A percentile compares a stretch with the other conserved stretches of the same genome.
Evolutionary conservation across 2,797 vertebrate species (phyloP).

Genomic region (Heterohyrax brucei): DNA sequence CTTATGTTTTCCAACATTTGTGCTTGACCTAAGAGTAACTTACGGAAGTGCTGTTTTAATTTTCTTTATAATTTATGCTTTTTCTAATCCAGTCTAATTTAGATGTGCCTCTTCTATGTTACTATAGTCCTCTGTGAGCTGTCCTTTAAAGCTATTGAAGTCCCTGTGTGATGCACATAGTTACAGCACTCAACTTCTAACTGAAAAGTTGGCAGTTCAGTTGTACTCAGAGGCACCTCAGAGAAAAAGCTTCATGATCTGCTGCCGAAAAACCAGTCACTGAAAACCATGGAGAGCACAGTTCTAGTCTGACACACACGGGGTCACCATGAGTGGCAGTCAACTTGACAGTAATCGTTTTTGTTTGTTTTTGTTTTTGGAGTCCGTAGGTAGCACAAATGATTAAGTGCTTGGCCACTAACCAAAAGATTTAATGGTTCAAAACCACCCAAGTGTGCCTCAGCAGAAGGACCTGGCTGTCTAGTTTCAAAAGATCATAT

Average conservation of each 20-base stretch:
- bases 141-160: background rate
- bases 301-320: too few relatives aligned
- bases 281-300: too few relatives aligned
- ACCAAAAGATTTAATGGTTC: background rate
- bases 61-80: background rate
- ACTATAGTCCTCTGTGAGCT: background rate
- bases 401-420: too few relatives aligned
- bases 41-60: background rate
- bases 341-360: too few relatives aligned
- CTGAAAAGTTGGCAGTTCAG: background rate
- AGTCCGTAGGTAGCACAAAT: too few relatives aligned
- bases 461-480: background rate
- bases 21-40: background rate
- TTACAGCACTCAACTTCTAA: background rate
- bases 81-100: conserved; percentile 26
- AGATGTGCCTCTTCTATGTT: background rate
- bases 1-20: conserved; percentile 30
- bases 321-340: too few relatives aligned
- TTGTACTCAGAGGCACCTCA: too few relatives aligned
- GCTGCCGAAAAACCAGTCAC: too few relatives aligned
- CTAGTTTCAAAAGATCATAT: background rate
- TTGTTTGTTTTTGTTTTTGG: too few relatives aligned
- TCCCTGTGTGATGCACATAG: background rate
- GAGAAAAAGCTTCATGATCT: too few relatives aligned
- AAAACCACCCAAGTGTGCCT: background rate